A percentile compares a stretch with the other conserved stretches of the same genome.
Evolutionary conservation across 2,888 invertebrate genomes (phyloP).

Genomic region (Argyra leucocephala): DNA sequence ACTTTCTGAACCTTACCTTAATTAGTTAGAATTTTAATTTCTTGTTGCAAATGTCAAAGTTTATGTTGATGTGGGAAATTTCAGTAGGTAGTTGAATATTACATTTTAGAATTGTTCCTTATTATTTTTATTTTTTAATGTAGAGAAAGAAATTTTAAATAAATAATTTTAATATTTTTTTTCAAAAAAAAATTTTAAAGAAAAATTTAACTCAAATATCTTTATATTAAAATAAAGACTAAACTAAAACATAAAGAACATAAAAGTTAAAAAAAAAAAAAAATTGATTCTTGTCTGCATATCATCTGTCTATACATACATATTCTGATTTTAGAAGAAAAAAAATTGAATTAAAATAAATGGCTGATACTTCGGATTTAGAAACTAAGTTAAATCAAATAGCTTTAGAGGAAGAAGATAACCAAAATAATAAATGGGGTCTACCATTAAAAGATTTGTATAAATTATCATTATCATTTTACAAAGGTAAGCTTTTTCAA

Average conservation of each 20-base stretch:
- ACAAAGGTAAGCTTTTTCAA: conserved; percentile 57
- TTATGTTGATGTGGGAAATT: conserved; percentile 3
- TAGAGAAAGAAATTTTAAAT: background rate
- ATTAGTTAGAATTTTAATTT: too few relatives aligned
- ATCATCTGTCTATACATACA: too few relatives aligned
- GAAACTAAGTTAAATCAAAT: conserved; percentile 9
- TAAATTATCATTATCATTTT: conserved; percentile 79
- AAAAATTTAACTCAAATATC: too few relatives aligned
- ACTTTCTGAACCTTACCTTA: too few relatives aligned
- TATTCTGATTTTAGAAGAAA: background rate
- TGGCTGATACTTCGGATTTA: conserved; percentile 1
- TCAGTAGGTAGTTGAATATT: background rate
- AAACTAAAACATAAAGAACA: too few relatives aligned
- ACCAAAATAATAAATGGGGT: conserved; percentile 50
- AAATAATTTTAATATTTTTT: background rate
- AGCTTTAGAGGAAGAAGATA: conserved; percentile 5
- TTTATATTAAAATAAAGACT: too few relatives aligned
- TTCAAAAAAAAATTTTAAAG: too few relatives aligned
- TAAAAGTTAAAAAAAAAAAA: too few relatives aligned
- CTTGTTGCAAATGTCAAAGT: background rate
- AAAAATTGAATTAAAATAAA: background rate
- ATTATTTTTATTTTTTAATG: background rate
- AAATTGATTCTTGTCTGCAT: too few relatives aligned
- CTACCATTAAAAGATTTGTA: conserved; percentile 71
- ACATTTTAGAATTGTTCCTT: background rate